Base-by-base conservation (phyloP, 1,140 invertebrate species). In the Delia radicum region DNA sequence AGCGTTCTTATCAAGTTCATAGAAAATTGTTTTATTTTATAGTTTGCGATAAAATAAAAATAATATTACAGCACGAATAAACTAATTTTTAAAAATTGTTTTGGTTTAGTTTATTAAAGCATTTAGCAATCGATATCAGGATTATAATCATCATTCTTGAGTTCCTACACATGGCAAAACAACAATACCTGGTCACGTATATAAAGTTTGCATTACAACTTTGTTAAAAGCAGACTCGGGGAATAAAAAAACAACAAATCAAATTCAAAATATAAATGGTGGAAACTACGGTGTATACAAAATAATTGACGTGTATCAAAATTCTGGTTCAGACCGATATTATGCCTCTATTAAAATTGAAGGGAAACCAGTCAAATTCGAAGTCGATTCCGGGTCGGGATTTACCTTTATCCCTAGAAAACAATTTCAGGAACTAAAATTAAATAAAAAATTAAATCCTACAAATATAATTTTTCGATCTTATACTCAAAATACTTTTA, bases 391-490 rank as follows among this genome's bases (percentile, higher is more conserved):
- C 8, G 65, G 5, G 0, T 69, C 65, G 3, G 65, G 65, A 6
- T 69, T 24, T 69, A 24, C 26, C 3, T 69, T 69, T 69, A 13
- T 69, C 15, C 65, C 65, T 18, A 69, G 65, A 15, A 69, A 13
- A 21, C 65, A 69, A 69, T 69, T 69, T 28, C n/a, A 3, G 4
- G 13, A 69, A n/a, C 18, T 69, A 2, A 31, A 29, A 12, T 0
- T 31, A 8, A 18, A 69, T 31, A 33, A 63, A 7, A 15, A 5
- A 63, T 26, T 33, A 13, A 31, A n/a, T n/a, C 8, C 65, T n/a
- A 69, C 28, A 31, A 69, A 31, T n/a, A 15, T 69, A 29, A 33
- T 69, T 31, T 69, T 69, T 5, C 28, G 65, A 31, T 69, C 65
- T 2, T 69, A 69, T 15, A 69, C 28, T 3, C 65, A 69, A 18